Percentiles rank a stretch among this genome's conserved stretches.
phyloP scores from a whole-genome alignment of 2,113 vertebrate genomes.

The Hystrix brachyura region DNA sequence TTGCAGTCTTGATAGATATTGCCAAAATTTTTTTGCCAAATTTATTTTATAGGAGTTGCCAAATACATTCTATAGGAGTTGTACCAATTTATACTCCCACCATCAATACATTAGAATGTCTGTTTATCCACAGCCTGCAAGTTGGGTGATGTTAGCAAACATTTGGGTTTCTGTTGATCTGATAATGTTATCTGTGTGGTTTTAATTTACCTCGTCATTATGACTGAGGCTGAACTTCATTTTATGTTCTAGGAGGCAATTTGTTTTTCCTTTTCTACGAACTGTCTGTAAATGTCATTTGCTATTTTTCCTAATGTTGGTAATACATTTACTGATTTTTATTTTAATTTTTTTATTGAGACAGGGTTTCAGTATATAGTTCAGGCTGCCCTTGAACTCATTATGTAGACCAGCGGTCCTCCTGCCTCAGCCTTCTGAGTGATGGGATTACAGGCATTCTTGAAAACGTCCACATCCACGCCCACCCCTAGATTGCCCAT shows the following conservation, averaged over 20 bases:
- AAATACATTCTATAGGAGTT: constrained; percentile 4
- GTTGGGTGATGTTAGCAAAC: neutral
- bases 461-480: too few species aligned
- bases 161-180: constrained; percentile 34
- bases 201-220: constrained; percentile 50
- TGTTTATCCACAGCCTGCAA: constrained; percentile 24
- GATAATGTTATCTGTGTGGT: neutral
- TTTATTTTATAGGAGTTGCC: neutral
- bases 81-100: neutral
- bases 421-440: neutral
- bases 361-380: neutral
- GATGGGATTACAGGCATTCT: neutral
- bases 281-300: neutral
- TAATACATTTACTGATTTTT: neutral
- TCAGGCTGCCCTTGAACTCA: neutral
- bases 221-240: constrained; percentile 4
- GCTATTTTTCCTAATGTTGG: neutral
- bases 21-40: neutral
- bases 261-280: constrained; percentile 32
- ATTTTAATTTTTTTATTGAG: neutral
- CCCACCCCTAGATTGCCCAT: neutral
- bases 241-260: constrained; percentile 4
- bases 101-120: neutral
- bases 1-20: neutral
- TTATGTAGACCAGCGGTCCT: neutral